A percentile compares a stretch with the other conserved stretches of the same genome.
Evolutionary conservation across 1,140 invertebrate species (phyloP).

Genomic region (Oryctes rhinoceros): DNA sequence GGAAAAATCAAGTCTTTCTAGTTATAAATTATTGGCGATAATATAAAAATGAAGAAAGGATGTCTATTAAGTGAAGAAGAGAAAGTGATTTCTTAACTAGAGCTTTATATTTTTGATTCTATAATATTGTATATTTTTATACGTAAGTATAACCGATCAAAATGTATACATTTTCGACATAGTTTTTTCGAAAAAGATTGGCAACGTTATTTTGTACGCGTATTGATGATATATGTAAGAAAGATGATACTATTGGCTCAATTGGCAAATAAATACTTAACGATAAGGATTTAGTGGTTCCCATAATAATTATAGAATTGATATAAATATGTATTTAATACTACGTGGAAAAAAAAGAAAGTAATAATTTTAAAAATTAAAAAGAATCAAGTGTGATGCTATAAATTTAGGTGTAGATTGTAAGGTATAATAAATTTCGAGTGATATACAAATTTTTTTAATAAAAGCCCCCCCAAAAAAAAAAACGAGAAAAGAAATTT

Average conservation of each 20-base stretch:
- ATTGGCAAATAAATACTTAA: conserved; percentile 33
- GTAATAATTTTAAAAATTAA: conserved; percentile 24
- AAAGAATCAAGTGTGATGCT: conserved; percentile 32
- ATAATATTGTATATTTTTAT: conserved; percentile 44
- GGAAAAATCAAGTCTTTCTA: conserved; percentile 18
- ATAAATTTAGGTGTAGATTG: conserved; percentile 32
- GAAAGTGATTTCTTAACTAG: conserved; percentile 36
- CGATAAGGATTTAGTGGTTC: conserved; percentile 7
- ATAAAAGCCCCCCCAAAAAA: conserved; percentile 36
- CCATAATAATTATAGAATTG: not conserved
- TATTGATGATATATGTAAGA: conserved; percentile 32
- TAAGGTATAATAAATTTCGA: conserved; percentile 34
- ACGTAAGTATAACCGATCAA: conserved; percentile 43
- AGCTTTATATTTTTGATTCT: conserved; percentile 43
- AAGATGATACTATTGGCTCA: conserved; percentile 41
- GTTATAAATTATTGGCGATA: conserved; percentile 22
- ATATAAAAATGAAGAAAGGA: conserved; percentile 20
- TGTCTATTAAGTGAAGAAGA: conserved; percentile 32
- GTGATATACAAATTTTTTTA: conserved; percentile 34
- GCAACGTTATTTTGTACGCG: conserved; percentile 17
- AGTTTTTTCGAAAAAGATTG: conserved; percentile 38
- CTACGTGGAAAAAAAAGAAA: not conserved
- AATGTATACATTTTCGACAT: conserved; percentile 37
- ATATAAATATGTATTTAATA: not conserved
- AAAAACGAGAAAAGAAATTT: conserved; percentile 43